A percentile compares a stretch with the other conserved stretches of the same genome.
phyloP scores from a whole-genome alignment of 92 coral and sea anemone species.

The Phenganax subtilis region DNA sequence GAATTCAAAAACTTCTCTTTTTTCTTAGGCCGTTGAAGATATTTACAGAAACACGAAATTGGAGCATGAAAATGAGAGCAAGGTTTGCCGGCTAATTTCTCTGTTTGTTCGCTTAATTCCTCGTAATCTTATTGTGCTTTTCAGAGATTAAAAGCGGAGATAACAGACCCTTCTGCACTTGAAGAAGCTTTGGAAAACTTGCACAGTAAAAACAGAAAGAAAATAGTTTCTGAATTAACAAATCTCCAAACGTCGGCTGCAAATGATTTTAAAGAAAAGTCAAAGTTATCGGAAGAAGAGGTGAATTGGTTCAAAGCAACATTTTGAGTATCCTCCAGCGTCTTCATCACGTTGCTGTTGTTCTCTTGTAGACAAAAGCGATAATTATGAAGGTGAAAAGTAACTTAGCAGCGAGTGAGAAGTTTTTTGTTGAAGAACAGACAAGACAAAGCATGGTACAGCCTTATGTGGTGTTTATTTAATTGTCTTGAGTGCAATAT shows the following conservation, averaged over 20 bases:
- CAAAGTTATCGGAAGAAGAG: slow-evolving; percentile 84
- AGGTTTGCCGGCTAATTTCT: slow-evolving; percentile 41
- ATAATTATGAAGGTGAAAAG: slow-evolving; percentile 74
- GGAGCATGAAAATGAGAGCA: slow-evolving; percentile 66
- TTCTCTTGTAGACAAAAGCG: slow-evolving; percentile 61
- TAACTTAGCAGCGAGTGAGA: slow-evolving; percentile 78
- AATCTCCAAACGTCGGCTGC: slow-evolving; percentile 76
- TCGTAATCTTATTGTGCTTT: neutral
- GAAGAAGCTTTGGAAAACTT: slow-evolving; percentile 75
- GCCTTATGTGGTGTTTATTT: neutral
- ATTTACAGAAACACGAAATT: slow-evolving; percentile 65
- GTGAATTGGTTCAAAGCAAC: slow-evolving; percentile 26
- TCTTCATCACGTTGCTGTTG: neutral
- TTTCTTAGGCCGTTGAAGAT: slow-evolving; percentile 72
- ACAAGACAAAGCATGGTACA: slow-evolving; percentile 77
- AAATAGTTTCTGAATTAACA: slow-evolving; percentile 68
- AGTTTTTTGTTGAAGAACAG: slow-evolving; percentile 73
- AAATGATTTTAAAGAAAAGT: slow-evolving; percentile 61
- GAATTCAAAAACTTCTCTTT: neutral
- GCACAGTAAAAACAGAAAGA: slow-evolving; percentile 78
- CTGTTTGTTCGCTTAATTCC: neutral
- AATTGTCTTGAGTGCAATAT: neutral
- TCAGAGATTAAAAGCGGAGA: slow-evolving; percentile 67
- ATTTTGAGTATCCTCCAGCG: neutral
- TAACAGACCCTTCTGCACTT: slow-evolving; percentile 61